Base-by-base conservation (phyloP, 30 jellyfish, hydroid and myxozoan genomes). In the Clytia hemisphaerica region DNA sequence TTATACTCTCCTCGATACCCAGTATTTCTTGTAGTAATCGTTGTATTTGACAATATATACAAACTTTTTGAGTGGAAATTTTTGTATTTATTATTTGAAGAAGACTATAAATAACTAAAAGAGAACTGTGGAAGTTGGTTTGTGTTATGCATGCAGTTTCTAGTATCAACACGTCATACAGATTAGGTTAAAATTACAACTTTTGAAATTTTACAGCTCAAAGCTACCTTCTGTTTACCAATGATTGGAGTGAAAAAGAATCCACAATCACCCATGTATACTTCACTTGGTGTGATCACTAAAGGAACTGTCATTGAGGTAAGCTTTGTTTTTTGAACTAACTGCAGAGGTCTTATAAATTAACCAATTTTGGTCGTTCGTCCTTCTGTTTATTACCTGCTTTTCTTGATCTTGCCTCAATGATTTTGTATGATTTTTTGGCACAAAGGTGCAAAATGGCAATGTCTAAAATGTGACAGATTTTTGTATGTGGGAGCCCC, bases 301-400 rank as follows among this genome's bases (percentile, higher is more conserved):
- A 92, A 92, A 79, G 99, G 99, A 73, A 92, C 99, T 1, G 95
- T 92, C 51, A 92, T 92, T 25, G 99, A 92, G 95, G 99, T 83
- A 51, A 49, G 81, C 67, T 24, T 25, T 24, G 36, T 10, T 53
- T 53, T 53, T 16, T 2, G 6, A 48, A 48, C 6, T 40, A 9
- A 40, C 10, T 40, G 14, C 10, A 40, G 10, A 21, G 3, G 3
- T 2, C 22, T 58, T 58, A 21, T 58, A 26, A n/a, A 2, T 4
- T 58, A 2, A 29, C 28, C 28, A 3, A 4, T 4, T 2, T 4
- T 58, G 3, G 3, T 21, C 45, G 45, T 3, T 58, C 2, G 15
- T 42, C 9, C 27, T 48, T 2, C 27, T 2, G 3, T 32, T 48
- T 48, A 2, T 3, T 3, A 48, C 21, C 9, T 9, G 21, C 27